These are phyloP conservation scores for Latrodectus elegans DNA, from an alignment of 2,888 invertebrate species.

Conservation along the genomic window DNA sequence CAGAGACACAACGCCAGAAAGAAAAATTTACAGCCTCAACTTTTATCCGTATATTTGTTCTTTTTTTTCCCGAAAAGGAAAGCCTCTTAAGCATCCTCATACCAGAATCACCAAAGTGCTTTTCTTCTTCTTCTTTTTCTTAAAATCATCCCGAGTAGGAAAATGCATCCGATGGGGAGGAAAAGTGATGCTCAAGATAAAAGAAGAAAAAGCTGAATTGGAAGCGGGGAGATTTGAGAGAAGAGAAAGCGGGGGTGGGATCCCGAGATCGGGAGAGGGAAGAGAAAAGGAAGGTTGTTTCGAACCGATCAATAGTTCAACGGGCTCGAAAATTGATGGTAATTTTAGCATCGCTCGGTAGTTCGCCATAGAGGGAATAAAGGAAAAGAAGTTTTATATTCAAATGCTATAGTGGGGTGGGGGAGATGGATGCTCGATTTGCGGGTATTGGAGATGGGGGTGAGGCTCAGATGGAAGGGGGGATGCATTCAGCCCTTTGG, in stretches of 20 bases:
- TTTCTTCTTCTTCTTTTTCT: not conserved
- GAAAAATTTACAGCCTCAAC: slow-evolving; percentile 1
- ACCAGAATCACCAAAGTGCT: slow-evolving; percentile 12
- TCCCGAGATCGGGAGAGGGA: slow-evolving; percentile 7
- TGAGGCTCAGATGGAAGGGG: slow-evolving; percentile 3
- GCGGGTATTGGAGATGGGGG: slow-evolving; percentile 11
- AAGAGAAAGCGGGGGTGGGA: slow-evolving; percentile 22
- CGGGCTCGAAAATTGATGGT: slow-evolving; percentile 61
- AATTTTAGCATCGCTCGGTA: slow-evolving; percentile 63
- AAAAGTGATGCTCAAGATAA: slow-evolving; percentile 5
- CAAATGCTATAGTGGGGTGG: slow-evolving; percentile 29
- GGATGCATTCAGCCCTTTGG: slow-evolving; percentile 31
- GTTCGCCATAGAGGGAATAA: slow-evolving; percentile 19
- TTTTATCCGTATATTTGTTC: not conserved
- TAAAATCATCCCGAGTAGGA: slow-evolving; percentile 13
- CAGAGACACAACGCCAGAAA: slow-evolving; percentile 13
- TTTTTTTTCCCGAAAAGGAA: not conserved
- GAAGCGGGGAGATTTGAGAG: slow-evolving; percentile 30
- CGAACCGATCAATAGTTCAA: slow-evolving; percentile 59
- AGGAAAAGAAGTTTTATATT: slow-evolving; percentile 62
- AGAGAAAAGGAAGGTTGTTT: slow-evolving; percentile 24
- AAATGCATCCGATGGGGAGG: slow-evolving; percentile 43
- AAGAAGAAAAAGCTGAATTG: not conserved
- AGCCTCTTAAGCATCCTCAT: slow-evolving; percentile 17
- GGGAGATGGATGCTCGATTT: slow-evolving; percentile 42